Conservation (phyloP, 2,113 vertebrate species). For the Rissa tridactyla region DNA sequence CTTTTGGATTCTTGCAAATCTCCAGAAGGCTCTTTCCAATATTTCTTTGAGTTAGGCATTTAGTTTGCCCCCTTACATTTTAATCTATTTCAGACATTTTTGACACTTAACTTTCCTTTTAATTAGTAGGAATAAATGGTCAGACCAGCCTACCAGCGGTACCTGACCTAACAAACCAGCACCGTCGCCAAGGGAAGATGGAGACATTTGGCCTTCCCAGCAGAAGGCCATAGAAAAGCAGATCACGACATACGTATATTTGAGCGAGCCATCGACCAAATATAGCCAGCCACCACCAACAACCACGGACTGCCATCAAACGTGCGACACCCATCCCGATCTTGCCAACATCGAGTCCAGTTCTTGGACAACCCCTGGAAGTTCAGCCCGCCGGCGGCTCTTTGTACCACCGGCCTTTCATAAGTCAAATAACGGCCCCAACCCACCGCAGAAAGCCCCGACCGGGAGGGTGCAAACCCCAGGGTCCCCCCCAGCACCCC, state of each 20-base stretch:
- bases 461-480: not conserved
- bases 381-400: not conserved
- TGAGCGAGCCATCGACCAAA: not conserved
- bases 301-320: not conserved
- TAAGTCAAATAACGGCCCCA: not conserved
- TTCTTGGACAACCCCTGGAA: not conserved
- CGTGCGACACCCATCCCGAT: not conserved
- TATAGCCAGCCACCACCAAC: constrained; percentile 46
- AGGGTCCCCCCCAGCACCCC: not conserved
- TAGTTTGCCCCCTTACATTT: not conserved
- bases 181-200: not conserved
- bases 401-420: not conserved
- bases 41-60: not conserved
- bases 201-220: constrained; percentile 52
- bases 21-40: not conserved
- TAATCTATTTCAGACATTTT: not conserved
- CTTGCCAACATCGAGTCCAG: not conserved
- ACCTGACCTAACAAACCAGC: constrained; percentile 38
- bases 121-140: constrained; percentile 26
- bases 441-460: not conserved
- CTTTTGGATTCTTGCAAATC: not conserved
- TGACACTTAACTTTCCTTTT: not conserved
- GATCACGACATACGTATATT: not conserved
- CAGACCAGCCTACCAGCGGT: not conserved
- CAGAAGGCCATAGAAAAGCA: constrained; percentile 24